Evolutionary conservation across 2,113 vertebrate species (phyloP).

Genomic region (Notothenia rossii): DNA sequence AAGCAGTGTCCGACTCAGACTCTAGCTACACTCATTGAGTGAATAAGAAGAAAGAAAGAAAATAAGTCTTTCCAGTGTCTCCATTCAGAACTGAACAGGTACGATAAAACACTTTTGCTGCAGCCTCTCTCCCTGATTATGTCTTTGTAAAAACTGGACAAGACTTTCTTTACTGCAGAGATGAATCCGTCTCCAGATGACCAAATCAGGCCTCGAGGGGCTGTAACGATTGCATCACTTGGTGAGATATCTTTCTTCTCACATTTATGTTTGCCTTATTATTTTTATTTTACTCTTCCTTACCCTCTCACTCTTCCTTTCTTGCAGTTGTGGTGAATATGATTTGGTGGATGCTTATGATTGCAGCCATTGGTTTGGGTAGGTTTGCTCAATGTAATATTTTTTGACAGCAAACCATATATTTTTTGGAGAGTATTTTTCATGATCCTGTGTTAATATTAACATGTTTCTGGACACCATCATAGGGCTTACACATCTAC

Average conservation of each 20-base stretch:
- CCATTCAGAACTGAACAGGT: slow-evolving; percentile 35
- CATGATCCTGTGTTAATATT: not conserved
- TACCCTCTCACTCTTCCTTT: not conserved
- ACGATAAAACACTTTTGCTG: slow-evolving; percentile 8
- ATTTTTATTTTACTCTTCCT: not conserved
- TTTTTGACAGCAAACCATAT: not conserved
- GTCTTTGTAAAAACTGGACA: not conserved
- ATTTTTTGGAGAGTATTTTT: not conserved
- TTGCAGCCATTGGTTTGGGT: slow-evolving; percentile 72
- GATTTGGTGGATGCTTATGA: slow-evolving; percentile 74
- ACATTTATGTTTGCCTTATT: not conserved
- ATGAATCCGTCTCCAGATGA: slow-evolving; percentile 12
- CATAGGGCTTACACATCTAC: slow-evolving; percentile 55
- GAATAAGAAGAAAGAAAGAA: slow-evolving; percentile 10
- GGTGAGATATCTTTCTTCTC: slow-evolving; percentile 50
- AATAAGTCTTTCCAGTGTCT: slow-evolving; percentile 8
- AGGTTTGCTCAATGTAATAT: not conserved
- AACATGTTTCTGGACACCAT: not conserved
- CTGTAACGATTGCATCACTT: slow-evolving; percentile 19
- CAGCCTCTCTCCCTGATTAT: not conserved
- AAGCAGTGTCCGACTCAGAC: not conserved
- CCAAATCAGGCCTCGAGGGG: not conserved
- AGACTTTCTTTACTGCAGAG: slow-evolving; percentile 12
- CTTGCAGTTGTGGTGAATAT: slow-evolving; percentile 63
- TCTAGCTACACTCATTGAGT: not conserved